phyloP scores from a whole-genome alignment of 2,113 vertebrate species.

The Herpetotheres cachinnans region DNA sequence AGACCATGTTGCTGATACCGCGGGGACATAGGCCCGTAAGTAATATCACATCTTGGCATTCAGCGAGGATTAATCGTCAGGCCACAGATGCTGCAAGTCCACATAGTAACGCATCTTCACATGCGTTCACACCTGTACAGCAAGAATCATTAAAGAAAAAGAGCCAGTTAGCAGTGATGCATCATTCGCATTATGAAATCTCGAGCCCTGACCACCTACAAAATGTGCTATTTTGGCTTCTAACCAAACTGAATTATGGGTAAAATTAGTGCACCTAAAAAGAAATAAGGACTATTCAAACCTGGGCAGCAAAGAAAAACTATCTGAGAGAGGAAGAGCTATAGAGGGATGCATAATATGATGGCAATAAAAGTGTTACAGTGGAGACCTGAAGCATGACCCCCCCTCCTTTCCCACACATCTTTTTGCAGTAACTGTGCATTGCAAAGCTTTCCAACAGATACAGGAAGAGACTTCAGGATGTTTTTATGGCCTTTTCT shows the following conservation, averaged over 20 bases:
- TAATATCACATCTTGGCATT: background rate
- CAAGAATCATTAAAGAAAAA: background rate
- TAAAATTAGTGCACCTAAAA: background rate
- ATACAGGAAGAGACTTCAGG: background rate
- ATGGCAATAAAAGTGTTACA: background rate
- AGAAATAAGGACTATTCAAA: background rate
- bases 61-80: background rate
- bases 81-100: background rate
- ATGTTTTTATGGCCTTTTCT: background rate
- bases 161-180: background rate
- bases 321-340: background rate
- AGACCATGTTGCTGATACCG: background rate
- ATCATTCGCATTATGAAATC: background rate
- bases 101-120: background rate
- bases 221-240: background rate
- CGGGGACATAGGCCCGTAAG: accelerated
- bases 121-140: background rate
- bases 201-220: background rate
- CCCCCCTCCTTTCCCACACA: background rate
- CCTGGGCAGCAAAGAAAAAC: background rate
- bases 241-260: background rate
- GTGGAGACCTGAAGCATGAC: background rate
- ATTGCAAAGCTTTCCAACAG: background rate
- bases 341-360: background rate
- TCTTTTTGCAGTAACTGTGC: background rate